phyloP scores from a whole-genome alignment of 2,113 vertebrate genomes.

The Onychorhynchus coronatus region DNA sequence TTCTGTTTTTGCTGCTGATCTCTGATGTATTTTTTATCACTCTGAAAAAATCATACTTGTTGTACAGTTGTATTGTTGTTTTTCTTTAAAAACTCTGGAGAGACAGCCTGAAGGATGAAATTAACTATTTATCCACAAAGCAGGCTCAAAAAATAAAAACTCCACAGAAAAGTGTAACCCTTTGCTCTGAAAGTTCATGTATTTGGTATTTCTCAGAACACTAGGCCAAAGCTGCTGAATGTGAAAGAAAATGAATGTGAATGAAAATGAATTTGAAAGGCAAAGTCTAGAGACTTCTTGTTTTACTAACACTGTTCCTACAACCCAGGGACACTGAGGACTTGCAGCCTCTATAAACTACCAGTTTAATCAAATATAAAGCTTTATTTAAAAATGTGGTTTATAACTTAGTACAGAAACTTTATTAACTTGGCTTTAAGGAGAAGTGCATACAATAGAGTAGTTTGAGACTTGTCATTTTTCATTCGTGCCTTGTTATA shows the following conservation, averaged over 20 bases:
- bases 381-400: background rate
- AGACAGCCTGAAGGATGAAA: background rate
- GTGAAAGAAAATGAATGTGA: too few species aligned
- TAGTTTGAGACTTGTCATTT: background rate
- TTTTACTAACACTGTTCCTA: background rate
- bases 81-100: slow-evolving; percentile 15
- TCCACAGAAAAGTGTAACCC: background rate
- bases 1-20: background rate
- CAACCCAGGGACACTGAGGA: background rate
- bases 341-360: background rate
- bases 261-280: background rate
- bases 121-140: background rate
- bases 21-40: slow-evolving; percentile 6
- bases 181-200: background rate
- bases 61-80: background rate
- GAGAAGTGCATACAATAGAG: background rate
- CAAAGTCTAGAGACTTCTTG: background rate
- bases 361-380: background rate
- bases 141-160: background rate
- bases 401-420: background rate
- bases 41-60: background rate
- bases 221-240: background rate
- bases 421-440: background rate
- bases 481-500: background rate
- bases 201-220: background rate